Evolutionary conservation across 1,140 invertebrate species (phyloP), one percentile per base, ranked within the genome.

Genomic region (Zelostemma sp.): DNA sequence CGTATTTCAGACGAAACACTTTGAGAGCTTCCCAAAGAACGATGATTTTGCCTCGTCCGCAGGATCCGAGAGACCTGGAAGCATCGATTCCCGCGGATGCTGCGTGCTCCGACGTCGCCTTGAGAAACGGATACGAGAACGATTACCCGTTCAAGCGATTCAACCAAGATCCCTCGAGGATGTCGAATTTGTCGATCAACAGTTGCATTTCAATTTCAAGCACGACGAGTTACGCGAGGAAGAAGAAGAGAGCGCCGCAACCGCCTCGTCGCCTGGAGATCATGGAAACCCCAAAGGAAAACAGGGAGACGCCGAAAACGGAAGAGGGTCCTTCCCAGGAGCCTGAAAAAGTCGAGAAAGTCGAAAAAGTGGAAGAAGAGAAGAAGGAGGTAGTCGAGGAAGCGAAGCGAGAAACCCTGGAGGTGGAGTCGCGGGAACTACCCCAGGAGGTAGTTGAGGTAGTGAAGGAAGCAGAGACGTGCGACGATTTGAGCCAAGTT

Each of bases 111-210:
- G 74, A 79, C 12, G 28, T 62, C 1, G 33, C 65, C 12, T 18
- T 79, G 2, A 78, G 55, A 14, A 80, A 84, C 9, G 81, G 80
- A 18, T 83, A 82, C 35, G 81, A 81, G 17, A 84, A 82, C 35
- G 80, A 83, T 68, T 80, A 74, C 25, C 63, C 78, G 1, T 83
- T 84, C 51, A 84, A 81, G 47, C 73, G 82, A 68, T 82, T 69
- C 33, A 76, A 72, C 33, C 81, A 81, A 12, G 81, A 82, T 31
- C 72, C 80, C 6, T 75, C 80, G 18, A 80, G 81, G 47, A 79
- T 72, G 68, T 84, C 81, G 5, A 84, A 84, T 72, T 71, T 84
- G 25, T 84, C 82, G 1, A 84, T 84, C 41, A 84, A 82, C 31
- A 84, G 82, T 55, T 84, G 80, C 38, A 56, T 79, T 17, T 84